Evolutionary conservation across 2,888 invertebrate species (phyloP).

Genomic region (Chloroclysta siterata): DNA sequence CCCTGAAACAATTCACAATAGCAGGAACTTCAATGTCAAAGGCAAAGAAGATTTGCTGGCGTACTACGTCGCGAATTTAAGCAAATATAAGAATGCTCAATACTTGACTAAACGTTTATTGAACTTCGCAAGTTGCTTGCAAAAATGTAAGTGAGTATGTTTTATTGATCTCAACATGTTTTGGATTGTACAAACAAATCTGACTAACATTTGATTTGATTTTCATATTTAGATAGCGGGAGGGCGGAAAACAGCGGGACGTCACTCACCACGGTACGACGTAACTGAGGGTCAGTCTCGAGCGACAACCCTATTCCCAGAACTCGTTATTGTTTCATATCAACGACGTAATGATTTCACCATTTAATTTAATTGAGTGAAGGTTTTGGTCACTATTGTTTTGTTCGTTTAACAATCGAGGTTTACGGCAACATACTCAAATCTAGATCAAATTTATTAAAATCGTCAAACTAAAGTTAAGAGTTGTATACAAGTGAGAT

Average conservation of each 20-base stretch:
- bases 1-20: conserved; percentile 78
- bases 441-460: not conserved
- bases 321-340: conserved; percentile 73
- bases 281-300: conserved; percentile 60
- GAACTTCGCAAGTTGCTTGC: conserved; percentile 12
- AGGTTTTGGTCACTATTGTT: conserved; percentile 34
- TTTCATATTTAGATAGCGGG: conserved; percentile 41
- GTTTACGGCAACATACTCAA: not conserved
- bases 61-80: conserved; percentile 60
- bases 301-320: conserved; percentile 63
- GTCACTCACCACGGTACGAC: conserved; percentile 52
- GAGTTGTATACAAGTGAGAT: too few relatives aligned
- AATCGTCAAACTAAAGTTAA: too few relatives aligned
- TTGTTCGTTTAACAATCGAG: conserved; percentile 27
- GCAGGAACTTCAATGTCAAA: conserved; percentile 74
- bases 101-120: conserved; percentile 23
- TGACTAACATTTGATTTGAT: conserved; percentile 42
- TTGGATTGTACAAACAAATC: conserved; percentile 33
- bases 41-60: conserved; percentile 67
- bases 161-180: conserved; percentile 17
- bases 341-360: conserved; percentile 62
- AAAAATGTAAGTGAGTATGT: conserved; percentile 7
- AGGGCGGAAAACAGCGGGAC: conserved; percentile 43
- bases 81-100: conserved; percentile 45
- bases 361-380: conserved; percentile 54